Conservation (phyloP, 2,113 vertebrate genomes). For the Riparia riparia region DNA sequence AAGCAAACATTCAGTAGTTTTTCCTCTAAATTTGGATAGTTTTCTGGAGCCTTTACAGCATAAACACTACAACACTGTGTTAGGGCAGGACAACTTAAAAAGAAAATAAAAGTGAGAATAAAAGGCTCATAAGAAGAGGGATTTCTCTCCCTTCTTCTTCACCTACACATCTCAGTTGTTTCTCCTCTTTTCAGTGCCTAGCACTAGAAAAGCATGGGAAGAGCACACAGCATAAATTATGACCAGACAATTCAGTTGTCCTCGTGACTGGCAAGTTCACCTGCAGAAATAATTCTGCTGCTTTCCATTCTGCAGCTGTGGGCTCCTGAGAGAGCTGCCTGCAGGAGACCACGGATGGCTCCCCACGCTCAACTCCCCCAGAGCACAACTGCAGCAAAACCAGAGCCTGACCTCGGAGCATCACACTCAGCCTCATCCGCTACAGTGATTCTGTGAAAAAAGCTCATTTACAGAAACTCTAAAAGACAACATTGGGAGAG, state of each 20-base stretch:
- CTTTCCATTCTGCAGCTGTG: not conserved
- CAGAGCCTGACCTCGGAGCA: too few species aligned
- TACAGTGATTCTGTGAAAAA: accelerated
- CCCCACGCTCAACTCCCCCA: not conserved
- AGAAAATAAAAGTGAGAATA: too few species aligned
- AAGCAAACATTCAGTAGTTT: not conserved
- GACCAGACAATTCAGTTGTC: too few species aligned
- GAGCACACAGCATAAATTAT: not conserved
- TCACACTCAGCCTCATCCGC: not conserved
- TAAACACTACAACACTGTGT: not conserved
- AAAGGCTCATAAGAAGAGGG: not conserved
- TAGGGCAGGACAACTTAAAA: not conserved
- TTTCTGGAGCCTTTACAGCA: not conserved
- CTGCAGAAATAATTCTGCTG: not conserved
- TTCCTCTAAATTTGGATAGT: not conserved
- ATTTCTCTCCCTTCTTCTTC: not conserved
- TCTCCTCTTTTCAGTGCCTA: not conserved
- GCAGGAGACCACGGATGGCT: not conserved
- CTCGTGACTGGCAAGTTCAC: not conserved
- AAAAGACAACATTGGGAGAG: not conserved
- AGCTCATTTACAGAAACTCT: not conserved
- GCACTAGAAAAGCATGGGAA: not conserved
- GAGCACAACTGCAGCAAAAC: not conserved
- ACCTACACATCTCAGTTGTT: accelerated
- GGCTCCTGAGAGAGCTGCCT: not conserved